Base-by-base conservation (phyloP, 2,888 invertebrate species). In the Drosophila greeni region DNA sequence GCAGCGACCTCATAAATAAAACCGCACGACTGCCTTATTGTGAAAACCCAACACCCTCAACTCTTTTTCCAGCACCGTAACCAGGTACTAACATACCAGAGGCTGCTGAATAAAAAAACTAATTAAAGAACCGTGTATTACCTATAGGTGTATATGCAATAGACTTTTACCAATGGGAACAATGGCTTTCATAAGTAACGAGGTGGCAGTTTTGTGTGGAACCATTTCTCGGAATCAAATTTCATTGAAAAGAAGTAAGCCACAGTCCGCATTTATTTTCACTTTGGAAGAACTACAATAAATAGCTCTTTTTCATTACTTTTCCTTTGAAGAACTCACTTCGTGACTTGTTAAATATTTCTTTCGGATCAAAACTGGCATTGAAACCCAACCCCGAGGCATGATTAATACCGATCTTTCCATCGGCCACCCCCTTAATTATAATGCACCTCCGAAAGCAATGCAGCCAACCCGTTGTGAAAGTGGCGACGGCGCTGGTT, bases 1-100 rank as follows among this genome's bases (percentile, higher is more conserved):
- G 58, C 29, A 73, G 54, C 82, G 53, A 75, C 52, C 76, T 82
- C 76, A 78, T 76, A 76, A 76, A 76, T 76, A 76, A 66, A 54
- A 12, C 39, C 29, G 58, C 58, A 66, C 36, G 45, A 67, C 62
- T 60, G 58, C 39, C 43, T 51, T 33, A 39, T 37, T 43, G 42
- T 37, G 26, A 57, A 39, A 61, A 61, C 24, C 18, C 61, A 47
- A 34, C 61, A 61, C 61, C 60, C 52, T 62, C 42, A 58, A 52
- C 39, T 26, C 26, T 26, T 14, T 37, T 26, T 18, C 18, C 14
- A 37, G 24, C 0, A 12, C 23, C 43, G 43, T 12, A 29, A 14
- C 45, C 7, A 29, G 18, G 20, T 31, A 18, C 24, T 20, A 9
- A 33, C 42, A 53, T 33, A 33, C 3, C 42, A 62, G 52, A 31